phyloP scores from a whole-genome alignment of 2,888 invertebrate genomes.

The Plebejus argus region DNA sequence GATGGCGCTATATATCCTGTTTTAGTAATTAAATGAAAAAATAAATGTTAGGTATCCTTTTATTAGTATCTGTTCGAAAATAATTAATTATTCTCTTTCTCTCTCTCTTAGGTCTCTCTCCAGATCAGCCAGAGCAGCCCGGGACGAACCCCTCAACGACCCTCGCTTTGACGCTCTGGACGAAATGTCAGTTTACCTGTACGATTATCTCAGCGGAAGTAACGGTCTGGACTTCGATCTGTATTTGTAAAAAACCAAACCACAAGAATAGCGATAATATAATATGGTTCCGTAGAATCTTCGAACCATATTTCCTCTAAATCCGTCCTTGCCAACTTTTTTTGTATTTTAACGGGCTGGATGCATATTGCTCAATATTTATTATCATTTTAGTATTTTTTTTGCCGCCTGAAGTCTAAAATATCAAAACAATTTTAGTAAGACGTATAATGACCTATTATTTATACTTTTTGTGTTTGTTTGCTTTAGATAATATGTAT shows the following conservation, averaged over 20 bases:
- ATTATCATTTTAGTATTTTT: background rate
- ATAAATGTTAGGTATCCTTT: too few species aligned
- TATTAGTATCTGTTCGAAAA: too few species aligned
- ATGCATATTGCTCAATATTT: background rate
- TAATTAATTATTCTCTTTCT: background rate
- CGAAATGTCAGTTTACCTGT: slow-evolving; percentile 81
- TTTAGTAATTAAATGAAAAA: background rate
- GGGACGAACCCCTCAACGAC: slow-evolving; percentile 62
- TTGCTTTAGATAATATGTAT: background rate
- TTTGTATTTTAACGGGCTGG: background rate
- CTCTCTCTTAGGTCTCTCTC: slow-evolving; percentile 59
- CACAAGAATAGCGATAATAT: background rate
- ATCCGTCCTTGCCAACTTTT: background rate
- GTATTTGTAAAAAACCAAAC: slow-evolving; percentile 55
- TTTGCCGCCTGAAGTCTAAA: too few species aligned
- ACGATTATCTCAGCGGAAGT: slow-evolving; percentile 83
- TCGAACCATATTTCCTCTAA: background rate
- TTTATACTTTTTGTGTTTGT: too few species aligned
- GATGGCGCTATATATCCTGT: background rate
- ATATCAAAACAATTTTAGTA: too few species aligned
- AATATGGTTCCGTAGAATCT: background rate
- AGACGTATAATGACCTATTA: too few species aligned
- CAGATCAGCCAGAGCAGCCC: slow-evolving; percentile 74
- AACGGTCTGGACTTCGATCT: slow-evolving; percentile 80
- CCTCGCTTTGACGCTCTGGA: slow-evolving; percentile 76